These are phyloP conservation scores for Cinara cedri DNA, from an alignment of 2,888 invertebrate species.

Conservation along the genomic window DNA sequence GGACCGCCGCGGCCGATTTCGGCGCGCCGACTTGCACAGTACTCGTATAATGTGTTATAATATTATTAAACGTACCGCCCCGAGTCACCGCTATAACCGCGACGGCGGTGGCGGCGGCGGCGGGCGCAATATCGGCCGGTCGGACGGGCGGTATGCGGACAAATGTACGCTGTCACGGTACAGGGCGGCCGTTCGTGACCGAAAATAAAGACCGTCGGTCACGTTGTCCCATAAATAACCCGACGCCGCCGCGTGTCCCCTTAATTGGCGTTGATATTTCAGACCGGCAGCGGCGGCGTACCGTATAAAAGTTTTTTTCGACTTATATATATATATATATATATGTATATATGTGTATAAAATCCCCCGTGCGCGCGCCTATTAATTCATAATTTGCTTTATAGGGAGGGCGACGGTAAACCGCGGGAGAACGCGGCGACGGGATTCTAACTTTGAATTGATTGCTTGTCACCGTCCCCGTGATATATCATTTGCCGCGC, in stretches of 20 bases:
- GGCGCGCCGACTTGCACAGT: too few relatives aligned
- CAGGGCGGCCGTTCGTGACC: constrained; percentile 40
- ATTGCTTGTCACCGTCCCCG: constrained; percentile 53
- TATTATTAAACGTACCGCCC: too few relatives aligned
- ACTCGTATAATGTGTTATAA: too few relatives aligned
- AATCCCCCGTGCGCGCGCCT: constrained; percentile 36
- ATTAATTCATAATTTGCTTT: constrained; percentile 52
- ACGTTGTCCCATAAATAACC: constrained; percentile 55
- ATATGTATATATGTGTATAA: too few relatives aligned
- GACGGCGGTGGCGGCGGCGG: background rate
- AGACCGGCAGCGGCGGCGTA: background rate
- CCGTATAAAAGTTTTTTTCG: constrained; percentile 23
- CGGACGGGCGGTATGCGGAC: constrained; percentile 61
- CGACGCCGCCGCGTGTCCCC: constrained; percentile 5
- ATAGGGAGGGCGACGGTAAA: too few relatives aligned
- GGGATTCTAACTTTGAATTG: constrained; percentile 50
- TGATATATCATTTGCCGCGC: constrained; percentile 40
- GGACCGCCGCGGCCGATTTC: too few relatives aligned
- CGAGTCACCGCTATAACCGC: background rate
- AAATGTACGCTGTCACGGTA: constrained; percentile 23
- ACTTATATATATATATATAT: too few relatives aligned
- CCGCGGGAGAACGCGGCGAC: background rate
- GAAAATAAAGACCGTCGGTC: constrained; percentile 49
- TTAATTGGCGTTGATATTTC: constrained; percentile 55
- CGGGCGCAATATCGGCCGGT: background rate